Conservation (phyloP, 2,797 vertebrate genomes). For the Calcarius lapponicus region DNA sequence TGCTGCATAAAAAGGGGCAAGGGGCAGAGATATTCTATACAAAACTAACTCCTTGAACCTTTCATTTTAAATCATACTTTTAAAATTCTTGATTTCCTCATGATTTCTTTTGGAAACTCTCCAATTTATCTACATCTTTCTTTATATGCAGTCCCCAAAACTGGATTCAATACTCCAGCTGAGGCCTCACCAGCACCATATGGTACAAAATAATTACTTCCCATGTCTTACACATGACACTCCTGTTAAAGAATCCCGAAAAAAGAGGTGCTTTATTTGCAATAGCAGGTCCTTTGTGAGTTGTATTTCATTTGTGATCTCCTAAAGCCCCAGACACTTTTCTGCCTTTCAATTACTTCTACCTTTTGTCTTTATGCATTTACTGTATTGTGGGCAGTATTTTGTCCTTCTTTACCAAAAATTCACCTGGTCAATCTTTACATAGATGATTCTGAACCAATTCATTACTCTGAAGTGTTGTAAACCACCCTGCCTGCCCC, state of each 20-base stretch:
- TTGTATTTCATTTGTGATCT: slow-evolving; percentile 16
- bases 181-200: slow-evolving; percentile 70
- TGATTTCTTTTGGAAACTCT: slow-evolving; percentile 63
- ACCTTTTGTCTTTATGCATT: background rate
- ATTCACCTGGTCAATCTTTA: background rate
- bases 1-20: background rate
- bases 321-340: background rate
- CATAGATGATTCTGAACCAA: background rate
- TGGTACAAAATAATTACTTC: slow-evolving; percentile 72
- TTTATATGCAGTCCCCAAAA: slow-evolving; percentile 64
- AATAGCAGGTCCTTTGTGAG: slow-evolving; percentile 51
- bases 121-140: slow-evolving; percentile 67
- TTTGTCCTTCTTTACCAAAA: background rate
- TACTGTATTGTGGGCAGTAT: background rate
- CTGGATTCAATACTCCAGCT: slow-evolving; percentile 70
- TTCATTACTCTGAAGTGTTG: background rate
- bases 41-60: slow-evolving; percentile 9
- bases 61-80: slow-evolving; percentile 5
- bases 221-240: slow-evolving; percentile 72
- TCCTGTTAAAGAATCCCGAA: slow-evolving; percentile 61
- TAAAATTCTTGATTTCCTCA: slow-evolving; percentile 42
- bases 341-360: background rate
- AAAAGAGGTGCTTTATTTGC: slow-evolving; percentile 63
- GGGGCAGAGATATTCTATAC: background rate
- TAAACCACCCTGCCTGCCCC: background rate